A percentile compares a stretch with the other conserved stretches of the same genome.
phyloP scores from a whole-genome alignment of 2,797 vertebrate species.

The Sebastes iracundus region DNA sequence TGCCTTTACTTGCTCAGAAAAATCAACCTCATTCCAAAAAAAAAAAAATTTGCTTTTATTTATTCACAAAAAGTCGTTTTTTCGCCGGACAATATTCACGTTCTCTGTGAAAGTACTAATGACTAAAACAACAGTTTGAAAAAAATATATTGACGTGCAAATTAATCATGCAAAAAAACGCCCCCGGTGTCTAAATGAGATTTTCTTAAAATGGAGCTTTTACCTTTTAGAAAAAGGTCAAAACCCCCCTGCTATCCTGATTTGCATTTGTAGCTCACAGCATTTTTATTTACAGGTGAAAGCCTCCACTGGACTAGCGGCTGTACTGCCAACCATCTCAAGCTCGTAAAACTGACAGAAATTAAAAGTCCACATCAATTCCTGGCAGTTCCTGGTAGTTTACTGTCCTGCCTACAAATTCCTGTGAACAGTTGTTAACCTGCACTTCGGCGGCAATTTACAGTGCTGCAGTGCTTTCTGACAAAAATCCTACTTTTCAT shows the following conservation, averaged over 20 bases:
- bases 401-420: neutral
- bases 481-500: neutral
- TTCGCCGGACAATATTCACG: too few species aligned
- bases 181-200: neutral
- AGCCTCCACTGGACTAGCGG: neutral
- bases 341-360: neutral
- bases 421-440: neutral
- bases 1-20: too few species aligned
- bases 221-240: neutral
- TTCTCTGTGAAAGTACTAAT: too few species aligned
- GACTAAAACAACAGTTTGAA: too few species aligned
- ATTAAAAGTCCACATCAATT: neutral
- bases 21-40: too few species aligned
- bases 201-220: neutral
- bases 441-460: neutral
- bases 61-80: too few species aligned
- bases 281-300: neutral
- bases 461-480: neutral
- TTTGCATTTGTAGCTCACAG: neutral
- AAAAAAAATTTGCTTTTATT: too few species aligned
- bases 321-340: neutral
- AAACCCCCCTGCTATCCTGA: neutral
- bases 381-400: neutral
- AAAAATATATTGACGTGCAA: too few species aligned
- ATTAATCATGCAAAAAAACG: too few species aligned